Percentiles rank a stretch among this genome's conserved stretches.
phyloP scores from a whole-genome alignment of 2,113 vertebrate genomes.

The Microcebus lehilahytsara region DNA sequence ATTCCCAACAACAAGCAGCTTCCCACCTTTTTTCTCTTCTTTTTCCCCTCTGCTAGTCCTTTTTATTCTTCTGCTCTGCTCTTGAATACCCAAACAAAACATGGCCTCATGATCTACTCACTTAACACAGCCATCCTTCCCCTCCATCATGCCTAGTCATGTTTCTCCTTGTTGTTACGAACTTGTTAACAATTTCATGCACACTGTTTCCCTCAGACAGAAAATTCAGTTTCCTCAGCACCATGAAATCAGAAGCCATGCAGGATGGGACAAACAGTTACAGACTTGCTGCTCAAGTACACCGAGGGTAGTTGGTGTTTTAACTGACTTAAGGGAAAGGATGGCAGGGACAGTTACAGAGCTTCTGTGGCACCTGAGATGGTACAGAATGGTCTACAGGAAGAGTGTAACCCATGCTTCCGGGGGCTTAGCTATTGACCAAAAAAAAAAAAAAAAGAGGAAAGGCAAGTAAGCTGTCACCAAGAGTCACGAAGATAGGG shows the following conservation, averaged over 20 bases:
- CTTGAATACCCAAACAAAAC: background rate
- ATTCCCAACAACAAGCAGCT: background rate
- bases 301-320: background rate
- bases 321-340: background rate
- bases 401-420: background rate
- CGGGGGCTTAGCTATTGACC: background rate
- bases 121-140: background rate
- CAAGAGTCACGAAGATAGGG: background rate
- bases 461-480: background rate
- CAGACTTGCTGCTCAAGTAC: background rate
- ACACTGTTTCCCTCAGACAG: background rate
- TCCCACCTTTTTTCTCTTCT: background rate
- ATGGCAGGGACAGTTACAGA: background rate
- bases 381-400: rapidly evolving
- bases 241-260: background rate
- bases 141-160: background rate
- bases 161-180: background rate
- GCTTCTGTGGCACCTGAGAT: background rate
- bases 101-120: background rate
- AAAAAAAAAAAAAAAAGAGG: background rate
- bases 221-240: background rate
- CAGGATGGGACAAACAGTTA: background rate
- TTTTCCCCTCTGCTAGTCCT: background rate
- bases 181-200: background rate
- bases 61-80: background rate